These are phyloP conservation scores for Mixornis gularis DNA, from an alignment of 2,113 vertebrate genomes.

Conservation along the genomic window DNA sequence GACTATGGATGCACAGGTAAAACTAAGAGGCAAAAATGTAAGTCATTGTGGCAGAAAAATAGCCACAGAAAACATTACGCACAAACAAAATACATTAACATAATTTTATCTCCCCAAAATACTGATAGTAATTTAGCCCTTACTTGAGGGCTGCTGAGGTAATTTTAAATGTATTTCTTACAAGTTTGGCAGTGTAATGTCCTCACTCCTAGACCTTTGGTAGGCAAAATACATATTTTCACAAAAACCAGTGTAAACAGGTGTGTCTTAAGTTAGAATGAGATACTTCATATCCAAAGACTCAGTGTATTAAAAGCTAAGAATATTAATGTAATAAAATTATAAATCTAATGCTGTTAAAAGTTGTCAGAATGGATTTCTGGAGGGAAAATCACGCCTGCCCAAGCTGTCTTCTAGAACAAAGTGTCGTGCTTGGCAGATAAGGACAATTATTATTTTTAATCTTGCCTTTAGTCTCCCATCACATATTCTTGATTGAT, in stretches of 20 bases:
- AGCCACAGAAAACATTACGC: neutral
- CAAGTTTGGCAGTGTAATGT: neutral
- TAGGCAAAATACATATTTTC: neutral
- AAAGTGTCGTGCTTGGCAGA: neutral
- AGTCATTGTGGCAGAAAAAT: neutral
- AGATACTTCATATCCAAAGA: neutral
- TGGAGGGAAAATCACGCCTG: neutral
- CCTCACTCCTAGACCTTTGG: neutral
- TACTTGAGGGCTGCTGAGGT: neutral
- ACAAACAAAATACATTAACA: neutral
- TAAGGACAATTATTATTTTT: neutral
- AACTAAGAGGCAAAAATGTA: fast-evolving
- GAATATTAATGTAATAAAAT: neutral
- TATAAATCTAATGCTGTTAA: neutral
- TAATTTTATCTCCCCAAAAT: neutral
- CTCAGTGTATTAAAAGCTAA: neutral
- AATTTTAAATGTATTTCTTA: neutral
- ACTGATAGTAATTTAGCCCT: neutral
- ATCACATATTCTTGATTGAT: neutral
- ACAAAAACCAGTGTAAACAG: fast-evolving
- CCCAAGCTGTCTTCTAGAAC: neutral
- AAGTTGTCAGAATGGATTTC: neutral
- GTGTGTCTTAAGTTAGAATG: neutral
- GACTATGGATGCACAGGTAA: neutral
- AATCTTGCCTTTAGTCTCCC: neutral